Conservation (phyloP, 2,113 vertebrate species). For the Psittacara wagleri region DNA sequence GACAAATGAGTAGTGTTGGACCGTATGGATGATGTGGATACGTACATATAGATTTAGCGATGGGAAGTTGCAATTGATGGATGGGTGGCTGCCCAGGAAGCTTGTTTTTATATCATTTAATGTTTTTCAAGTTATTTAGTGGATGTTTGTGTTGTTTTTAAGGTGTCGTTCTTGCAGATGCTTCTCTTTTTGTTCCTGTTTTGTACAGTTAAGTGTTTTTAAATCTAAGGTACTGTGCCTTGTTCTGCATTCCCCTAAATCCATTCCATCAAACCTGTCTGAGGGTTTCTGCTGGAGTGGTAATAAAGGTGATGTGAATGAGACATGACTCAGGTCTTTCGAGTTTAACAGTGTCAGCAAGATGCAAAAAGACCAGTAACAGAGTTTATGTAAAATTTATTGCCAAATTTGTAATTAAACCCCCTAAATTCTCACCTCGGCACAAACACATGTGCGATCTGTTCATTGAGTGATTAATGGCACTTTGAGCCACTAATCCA, state of each 20-base stretch:
- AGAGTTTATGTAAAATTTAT: background rate
- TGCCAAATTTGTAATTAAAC: background rate
- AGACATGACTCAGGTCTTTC: background rate
- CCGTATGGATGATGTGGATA: background rate
- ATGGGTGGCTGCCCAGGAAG: background rate
- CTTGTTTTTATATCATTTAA: background rate
- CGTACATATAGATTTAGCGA: background rate
- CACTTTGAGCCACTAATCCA: background rate
- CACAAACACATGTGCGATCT: rapidly evolving
- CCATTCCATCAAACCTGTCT: background rate
- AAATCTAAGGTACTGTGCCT: background rate
- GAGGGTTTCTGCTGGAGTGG: background rate
- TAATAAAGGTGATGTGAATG: background rate
- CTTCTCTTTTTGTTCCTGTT: background rate
- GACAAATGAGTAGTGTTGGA: background rate
- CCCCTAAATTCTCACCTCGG: background rate
- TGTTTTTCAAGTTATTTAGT: background rate
- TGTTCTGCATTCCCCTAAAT: background rate
- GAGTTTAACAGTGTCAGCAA: background rate
- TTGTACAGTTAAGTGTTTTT: background rate
- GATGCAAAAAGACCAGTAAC: background rate
- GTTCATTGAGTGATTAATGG: background rate
- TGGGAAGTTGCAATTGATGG: background rate
- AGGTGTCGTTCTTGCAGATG: background rate
- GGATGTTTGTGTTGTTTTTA: background rate